Evolutionary conservation across 2,113 vertebrate genomes (phyloP).

Genomic region (Gymnorhina tibicen): DNA sequence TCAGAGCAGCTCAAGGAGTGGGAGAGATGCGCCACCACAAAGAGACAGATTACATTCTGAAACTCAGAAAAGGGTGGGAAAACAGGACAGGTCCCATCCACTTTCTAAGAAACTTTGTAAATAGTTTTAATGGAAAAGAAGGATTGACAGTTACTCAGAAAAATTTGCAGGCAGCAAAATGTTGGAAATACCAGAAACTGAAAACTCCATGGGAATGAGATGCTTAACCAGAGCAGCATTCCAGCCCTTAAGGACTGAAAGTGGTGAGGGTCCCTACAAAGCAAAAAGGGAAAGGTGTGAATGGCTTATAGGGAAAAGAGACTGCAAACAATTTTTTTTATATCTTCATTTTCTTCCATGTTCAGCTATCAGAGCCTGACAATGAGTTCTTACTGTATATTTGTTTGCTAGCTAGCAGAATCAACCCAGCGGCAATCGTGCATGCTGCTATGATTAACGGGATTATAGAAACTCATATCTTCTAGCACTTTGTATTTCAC

Average conservation of each 20-base stretch:
- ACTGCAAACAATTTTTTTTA: not conserved
- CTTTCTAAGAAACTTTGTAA: not conserved
- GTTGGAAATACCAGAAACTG: not conserved
- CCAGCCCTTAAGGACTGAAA: not conserved
- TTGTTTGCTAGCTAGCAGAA: not conserved
- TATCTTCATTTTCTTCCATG: not conserved
- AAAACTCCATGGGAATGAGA: not conserved
- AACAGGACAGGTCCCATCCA: not conserved
- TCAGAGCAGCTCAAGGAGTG: accelerated
- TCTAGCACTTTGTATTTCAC: not conserved
- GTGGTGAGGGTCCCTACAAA: not conserved
- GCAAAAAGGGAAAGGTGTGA: not conserved
- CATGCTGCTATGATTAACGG: not conserved
- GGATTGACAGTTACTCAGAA: not conserved
- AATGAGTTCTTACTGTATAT: not conserved
- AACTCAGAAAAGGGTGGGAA: not conserved
- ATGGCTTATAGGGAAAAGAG: not conserved
- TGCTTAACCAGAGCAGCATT: not conserved
- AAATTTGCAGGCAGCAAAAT: not conserved
- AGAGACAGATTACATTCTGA: not conserved
- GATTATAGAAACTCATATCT: accelerated
- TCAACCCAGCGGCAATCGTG: not conserved
- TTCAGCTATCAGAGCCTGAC: not conserved
- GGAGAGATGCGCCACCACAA: accelerated
- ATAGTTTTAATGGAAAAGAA: not conserved